phyloP scores from a whole-genome alignment of 1,140 invertebrate species.

The Tribolium madens region DNA sequence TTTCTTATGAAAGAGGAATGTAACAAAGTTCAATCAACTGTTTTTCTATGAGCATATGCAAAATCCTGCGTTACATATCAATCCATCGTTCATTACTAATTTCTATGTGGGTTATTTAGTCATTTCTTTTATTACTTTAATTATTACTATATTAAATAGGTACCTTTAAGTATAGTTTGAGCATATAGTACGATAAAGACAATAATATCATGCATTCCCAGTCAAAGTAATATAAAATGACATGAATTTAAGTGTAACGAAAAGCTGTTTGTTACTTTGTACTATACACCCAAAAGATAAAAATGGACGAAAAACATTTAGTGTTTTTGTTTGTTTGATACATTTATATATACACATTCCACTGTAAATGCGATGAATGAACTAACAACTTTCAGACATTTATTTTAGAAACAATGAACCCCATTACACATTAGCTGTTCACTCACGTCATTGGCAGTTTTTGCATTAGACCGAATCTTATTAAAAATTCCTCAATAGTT shows the following conservation, averaged over 20 bases:
- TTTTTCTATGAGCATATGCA: conserved; percentile 50
- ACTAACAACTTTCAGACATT: conserved; percentile 39
- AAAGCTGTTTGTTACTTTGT: conserved; percentile 44
- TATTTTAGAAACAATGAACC: conserved; percentile 37
- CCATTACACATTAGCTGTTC: conserved; percentile 47
- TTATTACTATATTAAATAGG: conserved; percentile 60
- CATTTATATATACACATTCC: conserved; percentile 60
- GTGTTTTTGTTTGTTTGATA: conserved; percentile 55
- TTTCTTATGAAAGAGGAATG: conserved; percentile 14
- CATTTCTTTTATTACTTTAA: conserved; percentile 55
- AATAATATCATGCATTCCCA: conserved; percentile 35
- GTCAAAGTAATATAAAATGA: conserved; percentile 36
- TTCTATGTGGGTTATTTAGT: conserved; percentile 46
- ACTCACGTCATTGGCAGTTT: conserved; percentile 63
- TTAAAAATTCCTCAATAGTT: conserved; percentile 47
- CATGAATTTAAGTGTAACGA: conserved; percentile 34
- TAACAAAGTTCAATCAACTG: conserved; percentile 11
- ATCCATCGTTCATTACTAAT: conserved; percentile 39
- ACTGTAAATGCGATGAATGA: conserved; percentile 49
- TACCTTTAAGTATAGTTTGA: conserved; percentile 61
- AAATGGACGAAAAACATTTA: conserved; percentile 62
- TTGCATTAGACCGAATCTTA: conserved; percentile 62
- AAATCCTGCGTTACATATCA: conserved; percentile 51
- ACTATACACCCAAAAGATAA: conserved; percentile 59
- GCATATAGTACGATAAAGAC: conserved; percentile 57